Conservation (phyloP, 2,113 vertebrate genomes). For the Microtus richardsoni region DNA sequence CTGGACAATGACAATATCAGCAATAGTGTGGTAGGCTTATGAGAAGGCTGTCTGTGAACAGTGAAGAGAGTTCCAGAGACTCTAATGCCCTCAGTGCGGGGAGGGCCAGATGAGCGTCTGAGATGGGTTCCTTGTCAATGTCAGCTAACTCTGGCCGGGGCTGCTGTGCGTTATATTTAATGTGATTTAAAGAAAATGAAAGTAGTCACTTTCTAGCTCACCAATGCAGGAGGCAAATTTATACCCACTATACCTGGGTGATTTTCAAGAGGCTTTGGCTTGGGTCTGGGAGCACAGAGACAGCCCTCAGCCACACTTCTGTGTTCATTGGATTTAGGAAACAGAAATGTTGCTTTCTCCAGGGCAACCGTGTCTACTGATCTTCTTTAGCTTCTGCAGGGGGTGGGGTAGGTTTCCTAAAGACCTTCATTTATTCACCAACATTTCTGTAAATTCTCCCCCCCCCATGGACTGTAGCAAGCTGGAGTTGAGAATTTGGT, state of each 20-base stretch:
- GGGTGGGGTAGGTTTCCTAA: background rate
- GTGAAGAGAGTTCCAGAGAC: background rate
- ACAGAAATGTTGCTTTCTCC: background rate
- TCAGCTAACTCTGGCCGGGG: background rate
- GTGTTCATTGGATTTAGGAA: background rate
- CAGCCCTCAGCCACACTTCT: background rate
- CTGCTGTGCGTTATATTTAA: background rate
- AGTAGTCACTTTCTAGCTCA: background rate
- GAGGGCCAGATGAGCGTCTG: too few species aligned
- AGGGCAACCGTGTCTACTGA: background rate
- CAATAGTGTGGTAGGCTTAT: too few species aligned
- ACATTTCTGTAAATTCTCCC: background rate
- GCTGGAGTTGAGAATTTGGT: background rate
- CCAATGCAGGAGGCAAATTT: background rate
- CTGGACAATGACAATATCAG: background rate
- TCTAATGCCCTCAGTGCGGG: background rate
- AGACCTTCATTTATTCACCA: background rate
- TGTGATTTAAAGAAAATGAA: slow-evolving; percentile 27
- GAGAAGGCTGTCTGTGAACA: background rate
- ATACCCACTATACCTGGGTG: background rate
- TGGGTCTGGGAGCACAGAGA: background rate
- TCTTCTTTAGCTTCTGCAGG: background rate
- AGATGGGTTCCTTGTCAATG: background rate
- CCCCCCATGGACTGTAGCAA: background rate
- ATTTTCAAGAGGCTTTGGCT: background rate